Percentiles rank a stretch among this genome's conserved stretches.
Evolutionary conservation across 2,888 invertebrate species (phyloP).

Genomic region (Agrotis segetum): DNA sequence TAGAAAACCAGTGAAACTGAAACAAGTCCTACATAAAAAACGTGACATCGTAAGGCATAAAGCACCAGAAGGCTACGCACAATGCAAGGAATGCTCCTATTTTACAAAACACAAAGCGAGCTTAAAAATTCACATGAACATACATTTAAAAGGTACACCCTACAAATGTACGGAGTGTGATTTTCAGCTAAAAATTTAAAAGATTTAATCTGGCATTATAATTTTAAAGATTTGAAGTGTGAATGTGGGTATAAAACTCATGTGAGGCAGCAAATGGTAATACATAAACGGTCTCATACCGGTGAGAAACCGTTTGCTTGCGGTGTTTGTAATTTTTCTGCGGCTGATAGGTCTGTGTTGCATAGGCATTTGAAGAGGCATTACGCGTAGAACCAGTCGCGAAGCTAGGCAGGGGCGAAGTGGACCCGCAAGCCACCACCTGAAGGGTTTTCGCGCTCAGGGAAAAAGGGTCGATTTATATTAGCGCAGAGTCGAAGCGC

Average conservation of each 20-base stretch:
- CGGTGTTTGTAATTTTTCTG: constrained; percentile 38
- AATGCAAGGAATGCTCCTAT: constrained; percentile 47
- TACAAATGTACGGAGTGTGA: constrained; percentile 58
- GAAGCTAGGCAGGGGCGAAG: no score
- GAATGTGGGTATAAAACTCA: constrained; percentile 50
- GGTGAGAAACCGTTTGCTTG: constrained; percentile 42
- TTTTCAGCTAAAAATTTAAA: constrained; percentile 40
- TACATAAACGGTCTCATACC: constrained; percentile 30
- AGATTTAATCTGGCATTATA: constrained; percentile 49
- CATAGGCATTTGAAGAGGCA: constrained; percentile 49
- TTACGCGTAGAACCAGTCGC: no score
- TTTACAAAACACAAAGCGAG: constrained; percentile 27
- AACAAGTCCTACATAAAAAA: constrained; percentile 12
- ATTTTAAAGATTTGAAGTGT: constrained; percentile 40
- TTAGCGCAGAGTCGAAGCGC: no score
- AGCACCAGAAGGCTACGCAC: constrained; percentile 16
- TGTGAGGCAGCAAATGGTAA: constrained; percentile 39
- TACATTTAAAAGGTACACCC: constrained; percentile 45
- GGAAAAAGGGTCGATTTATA: no score
- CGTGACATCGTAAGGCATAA: constrained; percentile 9
- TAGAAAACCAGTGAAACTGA: background rate
- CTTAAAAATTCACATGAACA: constrained; percentile 51
- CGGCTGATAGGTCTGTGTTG: background rate
- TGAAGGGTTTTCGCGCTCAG: no score
- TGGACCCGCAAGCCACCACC: no score